These are phyloP conservation scores for Habropoda laboriosa DNA, from an alignment of 1,140 invertebrate genomes.

Conservation along the genomic window DNA sequence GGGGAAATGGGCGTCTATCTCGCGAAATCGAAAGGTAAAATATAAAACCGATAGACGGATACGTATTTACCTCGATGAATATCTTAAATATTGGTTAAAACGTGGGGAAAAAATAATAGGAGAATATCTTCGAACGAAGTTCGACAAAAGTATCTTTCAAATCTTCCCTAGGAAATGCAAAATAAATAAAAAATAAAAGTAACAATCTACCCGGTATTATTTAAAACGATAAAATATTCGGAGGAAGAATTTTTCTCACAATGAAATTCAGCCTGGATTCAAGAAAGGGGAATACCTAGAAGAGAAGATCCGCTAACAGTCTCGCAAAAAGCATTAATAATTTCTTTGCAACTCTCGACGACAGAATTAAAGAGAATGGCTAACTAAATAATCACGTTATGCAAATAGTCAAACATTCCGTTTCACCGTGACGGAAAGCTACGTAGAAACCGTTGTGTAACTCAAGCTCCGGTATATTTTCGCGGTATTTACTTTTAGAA, in stretches of 20 bases:
- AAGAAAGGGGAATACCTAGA: no score
- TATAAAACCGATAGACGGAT: no score
- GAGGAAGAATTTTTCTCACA: background rate
- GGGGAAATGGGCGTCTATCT: background rate
- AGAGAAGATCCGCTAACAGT: background rate
- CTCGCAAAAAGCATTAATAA: background rate
- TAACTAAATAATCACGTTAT: conserved; percentile 7
- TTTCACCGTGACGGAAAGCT: background rate
- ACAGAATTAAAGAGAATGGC: background rate
- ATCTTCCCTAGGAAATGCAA: no score
- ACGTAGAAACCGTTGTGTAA: conserved; percentile 6
- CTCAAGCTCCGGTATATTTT: background rate
- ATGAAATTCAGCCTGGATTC: background rate
- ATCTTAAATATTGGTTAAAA: background rate
- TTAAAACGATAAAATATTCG: no score
- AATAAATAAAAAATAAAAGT: no score
- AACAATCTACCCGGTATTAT: no score
- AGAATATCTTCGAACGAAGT: background rate
- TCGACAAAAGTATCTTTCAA: no score
- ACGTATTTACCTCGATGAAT: background rate
- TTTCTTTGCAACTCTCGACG: background rate
- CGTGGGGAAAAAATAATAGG: background rate
- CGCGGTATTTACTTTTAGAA: background rate
- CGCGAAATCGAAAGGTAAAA: background rate
- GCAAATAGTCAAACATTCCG: conserved; percentile 1